Evolutionary conservation across 2,888 invertebrate species (phyloP).

Genomic region (Pegoplata infirma): DNA sequence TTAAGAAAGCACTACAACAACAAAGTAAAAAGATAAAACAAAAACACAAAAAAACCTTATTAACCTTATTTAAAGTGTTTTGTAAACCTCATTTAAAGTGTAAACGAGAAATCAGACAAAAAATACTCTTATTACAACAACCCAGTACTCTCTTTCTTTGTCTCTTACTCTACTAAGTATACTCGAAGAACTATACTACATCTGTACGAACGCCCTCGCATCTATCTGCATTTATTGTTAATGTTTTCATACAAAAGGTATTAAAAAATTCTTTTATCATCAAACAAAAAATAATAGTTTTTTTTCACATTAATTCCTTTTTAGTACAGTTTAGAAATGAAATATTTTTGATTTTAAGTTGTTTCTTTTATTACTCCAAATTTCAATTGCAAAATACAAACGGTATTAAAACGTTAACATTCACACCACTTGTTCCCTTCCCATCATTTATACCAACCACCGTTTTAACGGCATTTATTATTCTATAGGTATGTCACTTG

Average conservation of each 20-base stretch:
- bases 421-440: not conserved
- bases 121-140: not conserved
- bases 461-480: not conserved
- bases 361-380: not conserved
- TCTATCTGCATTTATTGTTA: constrained; percentile 17
- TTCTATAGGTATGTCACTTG: not conserved
- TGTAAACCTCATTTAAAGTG: not conserved
- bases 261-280: not conserved
- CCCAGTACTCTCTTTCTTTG: too few relatives aligned
- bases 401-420: too few relatives aligned
- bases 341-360: too few relatives aligned
- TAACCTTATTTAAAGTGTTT: constrained; percentile 18
- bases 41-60: constrained; percentile 12
- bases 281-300: not conserved
- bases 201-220: constrained; percentile 52
- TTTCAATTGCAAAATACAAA: too few relatives aligned
- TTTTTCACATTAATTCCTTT: not conserved
- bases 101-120: not conserved
- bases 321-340: not conserved
- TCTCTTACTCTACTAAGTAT: too few relatives aligned
- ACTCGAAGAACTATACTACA: too few relatives aligned
- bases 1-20: not conserved
- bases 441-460: not conserved
- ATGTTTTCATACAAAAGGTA: constrained; percentile 42
- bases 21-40: not conserved